These are phyloP conservation scores for Drosophila sulfurigaster DNA, from an alignment of 1,140 invertebrate genomes.

Conservation along the genomic window DNA sequence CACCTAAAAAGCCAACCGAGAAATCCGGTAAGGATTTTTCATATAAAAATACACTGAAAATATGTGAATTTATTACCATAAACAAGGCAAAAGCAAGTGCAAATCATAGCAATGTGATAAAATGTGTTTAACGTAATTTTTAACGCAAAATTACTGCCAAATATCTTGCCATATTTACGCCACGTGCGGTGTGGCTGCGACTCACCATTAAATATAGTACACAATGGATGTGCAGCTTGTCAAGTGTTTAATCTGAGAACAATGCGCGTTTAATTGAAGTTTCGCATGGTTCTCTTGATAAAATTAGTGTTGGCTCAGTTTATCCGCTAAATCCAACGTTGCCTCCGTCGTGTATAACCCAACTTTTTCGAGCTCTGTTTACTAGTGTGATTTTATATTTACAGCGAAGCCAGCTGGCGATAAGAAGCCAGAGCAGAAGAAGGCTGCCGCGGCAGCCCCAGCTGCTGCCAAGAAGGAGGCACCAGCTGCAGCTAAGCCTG, in stretches of 20 bases:
- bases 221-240: neutral
- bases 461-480: slow-evolving; percentile 85
- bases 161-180: slow-evolving; percentile 44
- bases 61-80: slow-evolving; percentile 46
- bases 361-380: slow-evolving; percentile 64
- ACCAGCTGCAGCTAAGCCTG: slow-evolving; percentile 84
- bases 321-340: slow-evolving; percentile 33
- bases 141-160: slow-evolving; percentile 38
- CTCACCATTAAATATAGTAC: slow-evolving; percentile 4
- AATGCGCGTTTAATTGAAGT: neutral
- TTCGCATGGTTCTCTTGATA: slow-evolving; percentile 9
- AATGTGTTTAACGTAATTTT: slow-evolving; percentile 40
- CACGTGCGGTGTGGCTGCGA: slow-evolving; percentile 67
- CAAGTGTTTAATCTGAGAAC: neutral
- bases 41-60: slow-evolving; percentile 67
- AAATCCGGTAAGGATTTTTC: slow-evolving; percentile 87
- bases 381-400: slow-evolving; percentile 50
- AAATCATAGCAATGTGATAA: slow-evolving; percentile 13
- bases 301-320: neutral
- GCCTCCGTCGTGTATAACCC: slow-evolving; percentile 63
- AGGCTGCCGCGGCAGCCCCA: slow-evolving; percentile 76
- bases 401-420: slow-evolving; percentile 78
- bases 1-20: slow-evolving; percentile 88
- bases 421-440: slow-evolving; percentile 84
- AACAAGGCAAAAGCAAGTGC: slow-evolving; percentile 39